phyloP scores from a whole-genome alignment of 2,797 vertebrate genomes.

The Oreochromis mossambicus region DNA sequence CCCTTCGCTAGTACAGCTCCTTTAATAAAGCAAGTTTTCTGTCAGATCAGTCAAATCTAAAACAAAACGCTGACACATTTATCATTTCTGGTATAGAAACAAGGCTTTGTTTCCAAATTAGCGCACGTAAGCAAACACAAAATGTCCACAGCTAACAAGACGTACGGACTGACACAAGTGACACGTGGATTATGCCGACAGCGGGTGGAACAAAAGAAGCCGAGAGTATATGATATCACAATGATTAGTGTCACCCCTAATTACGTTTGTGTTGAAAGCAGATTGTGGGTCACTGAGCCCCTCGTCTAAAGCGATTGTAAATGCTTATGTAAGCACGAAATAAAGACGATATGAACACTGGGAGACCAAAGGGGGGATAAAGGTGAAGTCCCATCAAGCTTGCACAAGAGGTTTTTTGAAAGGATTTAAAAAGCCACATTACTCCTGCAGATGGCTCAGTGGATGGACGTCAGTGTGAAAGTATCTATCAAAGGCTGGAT shows the following conservation, averaged over 20 bases:
- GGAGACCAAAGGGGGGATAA: not conserved
- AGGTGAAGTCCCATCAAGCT: not conserved
- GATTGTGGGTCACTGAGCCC: not conserved
- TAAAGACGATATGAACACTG: not conserved
- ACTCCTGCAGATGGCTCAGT: not conserved
- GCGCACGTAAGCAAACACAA: not conserved
- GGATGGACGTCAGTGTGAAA: not conserved
- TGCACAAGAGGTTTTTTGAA: not conserved
- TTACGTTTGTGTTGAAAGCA: slow-evolving; percentile 27
- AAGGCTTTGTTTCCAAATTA: slow-evolving; percentile 33
- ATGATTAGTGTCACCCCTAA: slow-evolving; percentile 39
- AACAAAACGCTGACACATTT: not conserved
- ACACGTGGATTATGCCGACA: slow-evolving; percentile 6
- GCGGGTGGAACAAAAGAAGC: slow-evolving; percentile 16
- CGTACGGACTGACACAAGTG: not conserved
- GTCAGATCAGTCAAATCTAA: not conserved
- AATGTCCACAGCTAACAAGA: not conserved
- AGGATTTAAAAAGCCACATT: not conserved
- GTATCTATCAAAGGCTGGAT: not conserved
- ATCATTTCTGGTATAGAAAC: not conserved
- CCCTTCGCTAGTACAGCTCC: not conserved
- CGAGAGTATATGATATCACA: not conserved
- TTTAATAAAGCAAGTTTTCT: not conserved
- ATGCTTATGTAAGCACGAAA: not conserved
- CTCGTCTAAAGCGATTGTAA: not conserved